A percentile compares a stretch with the other conserved stretches of the same genome.
These are phyloP conservation scores for Aepyceros melampus DNA, from an alignment of 2,113 vertebrate genomes.

Conservation along the genomic window DNA sequence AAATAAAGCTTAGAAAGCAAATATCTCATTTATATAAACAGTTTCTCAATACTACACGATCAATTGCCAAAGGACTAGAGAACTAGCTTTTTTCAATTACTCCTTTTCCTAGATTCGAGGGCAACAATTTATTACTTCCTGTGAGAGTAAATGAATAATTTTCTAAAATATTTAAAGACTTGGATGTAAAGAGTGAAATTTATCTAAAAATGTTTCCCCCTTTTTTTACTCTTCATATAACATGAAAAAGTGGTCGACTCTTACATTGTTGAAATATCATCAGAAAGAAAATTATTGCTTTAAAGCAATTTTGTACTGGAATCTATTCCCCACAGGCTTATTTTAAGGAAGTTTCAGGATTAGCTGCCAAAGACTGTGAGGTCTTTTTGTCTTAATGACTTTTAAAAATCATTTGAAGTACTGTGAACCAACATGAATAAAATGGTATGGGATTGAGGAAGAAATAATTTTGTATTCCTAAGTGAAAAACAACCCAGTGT, in stretches of 20 bases:
- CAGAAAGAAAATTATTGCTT: conserved; percentile 37
- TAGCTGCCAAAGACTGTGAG: conserved; percentile 42
- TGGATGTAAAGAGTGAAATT: conserved; percentile 62
- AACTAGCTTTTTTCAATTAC: conserved; percentile 51
- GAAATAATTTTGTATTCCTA: conserved; percentile 7
- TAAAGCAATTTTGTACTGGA: conserved; percentile 51
- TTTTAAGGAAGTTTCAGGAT: conserved; percentile 48
- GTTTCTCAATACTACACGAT: conserved; percentile 62
- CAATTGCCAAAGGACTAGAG: conserved; percentile 41
- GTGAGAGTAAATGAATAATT: conserved; percentile 51
- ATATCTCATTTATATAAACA: conserved; percentile 72
- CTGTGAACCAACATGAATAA: conserved; percentile 15
- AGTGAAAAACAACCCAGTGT: neutral
- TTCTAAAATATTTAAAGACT: conserved; percentile 60
- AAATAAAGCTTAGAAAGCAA: conserved; percentile 80
- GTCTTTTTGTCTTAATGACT: conserved; percentile 38
- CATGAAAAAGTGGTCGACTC: conserved; percentile 10
- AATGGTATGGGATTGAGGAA: conserved; percentile 6
- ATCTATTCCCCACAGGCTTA: neutral
- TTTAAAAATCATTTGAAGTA: conserved; percentile 18
- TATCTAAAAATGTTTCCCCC: conserved; percentile 35
- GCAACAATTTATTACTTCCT: conserved; percentile 57
- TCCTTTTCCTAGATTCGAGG: conserved; percentile 36
- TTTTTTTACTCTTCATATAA: neutral
- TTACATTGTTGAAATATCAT: conserved; percentile 26